Evolutionary conservation across 1,140 invertebrate genomes (phyloP), one percentile per base, ranked within the genome.

Genomic region (Melipona quadrifasciata): DNA sequence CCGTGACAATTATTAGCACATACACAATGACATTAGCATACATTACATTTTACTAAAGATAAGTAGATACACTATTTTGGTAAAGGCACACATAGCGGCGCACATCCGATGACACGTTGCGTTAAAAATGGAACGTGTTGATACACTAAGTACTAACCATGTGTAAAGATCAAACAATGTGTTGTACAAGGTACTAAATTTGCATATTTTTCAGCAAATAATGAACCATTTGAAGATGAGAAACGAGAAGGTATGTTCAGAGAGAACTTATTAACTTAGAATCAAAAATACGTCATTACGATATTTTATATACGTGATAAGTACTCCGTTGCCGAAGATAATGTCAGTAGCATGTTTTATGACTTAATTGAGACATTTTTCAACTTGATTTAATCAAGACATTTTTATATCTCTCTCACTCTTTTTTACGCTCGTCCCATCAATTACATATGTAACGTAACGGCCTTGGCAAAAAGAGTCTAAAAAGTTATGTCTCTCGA

Each of bases 1-100:
- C 3, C 1, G 31, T 8, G 10, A 0, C n/a, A 77, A 77, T 82
- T 57, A 34, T 55, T 16, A 55, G 5, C 5, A 2, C 34, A 10
- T 17, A 19, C 10, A 68, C 64, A 77, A 76, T 58, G 64, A 51
- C 17, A 82, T 82, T 77, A 31, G 19, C 74, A 77, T 70, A 51
- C 55, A 64, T 21, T 31, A 24, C 5, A 47, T 76, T 57, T 75
- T 31, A 51, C 1, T 67, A 39, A 14, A 55, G 0, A 57, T 67
- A 19, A 61, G 24, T 31, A 21, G 17, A 3, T 12, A 24, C 21
- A 21, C 34, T 6, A 31, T 73, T 47, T 61, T 55, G 21, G 14
- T 72, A 6, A 47, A 47, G 39, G 39, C n/a, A 61, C 39, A 24
- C 27, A 16, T n/a, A 19, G 2, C 17, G 1, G 1, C 24, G 5